A percentile compares a stretch with the other conserved stretches of the same genome.
Evolutionary conservation across 2,797 vertebrate species (phyloP).

Genomic region (Tapera naevia): DNA sequence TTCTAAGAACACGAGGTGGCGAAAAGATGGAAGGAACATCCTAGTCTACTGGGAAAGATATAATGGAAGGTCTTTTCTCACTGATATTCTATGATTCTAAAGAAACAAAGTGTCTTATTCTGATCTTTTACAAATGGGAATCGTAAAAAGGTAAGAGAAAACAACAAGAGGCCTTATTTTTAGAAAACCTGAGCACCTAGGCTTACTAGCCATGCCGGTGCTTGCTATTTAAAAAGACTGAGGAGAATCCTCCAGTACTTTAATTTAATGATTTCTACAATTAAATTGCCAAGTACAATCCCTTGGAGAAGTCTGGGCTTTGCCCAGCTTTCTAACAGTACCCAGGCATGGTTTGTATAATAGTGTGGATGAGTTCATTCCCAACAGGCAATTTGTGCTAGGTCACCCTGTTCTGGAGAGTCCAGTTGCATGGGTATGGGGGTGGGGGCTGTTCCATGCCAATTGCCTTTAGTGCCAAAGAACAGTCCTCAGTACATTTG

Average conservation of each 20-base stretch:
- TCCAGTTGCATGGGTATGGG: background rate
- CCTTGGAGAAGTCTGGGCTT: background rate
- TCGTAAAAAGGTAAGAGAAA: background rate
- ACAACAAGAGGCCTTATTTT: background rate
- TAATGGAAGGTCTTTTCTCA: background rate
- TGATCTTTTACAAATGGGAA: background rate
- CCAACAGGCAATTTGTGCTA: background rate
- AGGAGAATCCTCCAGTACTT: background rate
- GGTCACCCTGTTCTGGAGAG: background rate
- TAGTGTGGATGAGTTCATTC: background rate
- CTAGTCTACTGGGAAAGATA: background rate
- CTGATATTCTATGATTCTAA: no score
- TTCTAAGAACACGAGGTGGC: background rate
- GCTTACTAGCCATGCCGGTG: background rate
- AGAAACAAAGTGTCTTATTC: background rate
- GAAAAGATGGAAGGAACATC: background rate
- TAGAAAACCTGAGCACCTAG: background rate
- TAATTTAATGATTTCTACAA: background rate
- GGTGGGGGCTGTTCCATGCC: background rate
- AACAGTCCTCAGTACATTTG: background rate
- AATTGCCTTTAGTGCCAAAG: background rate
- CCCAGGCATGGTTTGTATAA: background rate
- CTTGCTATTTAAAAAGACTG: background rate
- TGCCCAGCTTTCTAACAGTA: background rate
- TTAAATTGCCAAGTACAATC: background rate